phyloP scores from a whole-genome alignment of 1,140 invertebrate genomes.

The Fopius arisanus region DNA sequence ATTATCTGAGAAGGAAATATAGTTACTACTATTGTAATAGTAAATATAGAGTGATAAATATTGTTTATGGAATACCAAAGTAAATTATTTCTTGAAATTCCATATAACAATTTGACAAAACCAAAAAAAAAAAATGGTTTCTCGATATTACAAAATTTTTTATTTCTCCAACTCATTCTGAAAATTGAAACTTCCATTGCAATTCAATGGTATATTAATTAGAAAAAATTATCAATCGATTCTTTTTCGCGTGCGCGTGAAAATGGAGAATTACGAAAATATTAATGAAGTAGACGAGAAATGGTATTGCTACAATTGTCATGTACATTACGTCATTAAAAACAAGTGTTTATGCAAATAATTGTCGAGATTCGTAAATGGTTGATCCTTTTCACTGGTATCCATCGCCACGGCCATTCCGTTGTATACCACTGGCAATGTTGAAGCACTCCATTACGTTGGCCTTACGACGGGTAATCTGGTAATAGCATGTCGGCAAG shows the following conservation, averaged over 20 bases:
- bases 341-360: background rate
- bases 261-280: too few species aligned
- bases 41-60: background rate
- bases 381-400: background rate
- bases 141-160: too few species aligned
- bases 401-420: background rate
- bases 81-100: too few species aligned
- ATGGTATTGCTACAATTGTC: too few species aligned
- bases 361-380: background rate
- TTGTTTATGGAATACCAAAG: background rate
- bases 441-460: conserved; percentile 22
- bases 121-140: too few species aligned
- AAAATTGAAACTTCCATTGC: too few species aligned
- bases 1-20: background rate
- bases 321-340: background rate
- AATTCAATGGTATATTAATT: too few species aligned
- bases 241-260: too few species aligned
- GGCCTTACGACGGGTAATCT: conserved; percentile 30
- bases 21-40: background rate
- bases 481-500: conserved; percentile 33
- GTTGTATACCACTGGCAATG: background rate
- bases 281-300: too few species aligned
- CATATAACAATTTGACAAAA: too few species aligned
- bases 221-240: too few species aligned
- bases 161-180: too few species aligned